Percentiles rank a stretch among this genome's conserved stretches.
Evolutionary conservation across 1,140 invertebrate genomes (phyloP).

Genomic region (Phenacoccus solenopsis): DNA sequence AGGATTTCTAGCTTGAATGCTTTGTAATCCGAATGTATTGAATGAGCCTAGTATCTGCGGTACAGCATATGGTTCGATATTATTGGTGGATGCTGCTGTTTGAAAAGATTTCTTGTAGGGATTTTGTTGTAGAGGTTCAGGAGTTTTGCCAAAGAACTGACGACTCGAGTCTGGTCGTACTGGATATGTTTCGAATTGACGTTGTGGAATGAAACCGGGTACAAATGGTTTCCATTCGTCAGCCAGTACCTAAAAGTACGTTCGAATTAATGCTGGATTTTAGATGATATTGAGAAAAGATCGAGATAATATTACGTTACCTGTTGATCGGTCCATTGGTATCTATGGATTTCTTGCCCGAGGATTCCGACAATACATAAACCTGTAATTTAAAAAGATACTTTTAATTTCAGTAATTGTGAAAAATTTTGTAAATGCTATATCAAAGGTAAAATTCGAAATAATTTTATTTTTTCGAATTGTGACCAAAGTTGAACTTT

Average conservation of each 20-base stretch:
- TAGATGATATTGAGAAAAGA: neutral
- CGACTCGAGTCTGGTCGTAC: neutral
- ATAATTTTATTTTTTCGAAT: no score
- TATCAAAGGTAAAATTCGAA: no score
- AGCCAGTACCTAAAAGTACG: conserved; percentile 6
- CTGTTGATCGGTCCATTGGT: neutral
- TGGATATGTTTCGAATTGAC: neutral
- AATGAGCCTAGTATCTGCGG: conserved; percentile 38
- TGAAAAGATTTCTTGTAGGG: conserved; percentile 7
- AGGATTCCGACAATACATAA: neutral
- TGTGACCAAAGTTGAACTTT: no score
- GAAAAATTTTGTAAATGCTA: no score
- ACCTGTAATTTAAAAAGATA: neutral
- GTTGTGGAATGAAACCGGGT: conserved; percentile 5
- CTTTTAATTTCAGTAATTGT: no score
- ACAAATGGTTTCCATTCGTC: conserved; percentile 18
- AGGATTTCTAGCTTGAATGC: conserved; percentile 32
- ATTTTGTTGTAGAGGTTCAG: neutral
- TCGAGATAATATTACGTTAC: neutral
- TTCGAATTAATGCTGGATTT: no score
- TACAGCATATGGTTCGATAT: conserved; percentile 29
- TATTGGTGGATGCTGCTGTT: conserved; percentile 23
- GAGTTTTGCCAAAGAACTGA: conserved; percentile 5
- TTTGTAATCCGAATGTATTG: conserved; percentile 34
- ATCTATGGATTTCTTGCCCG: neutral